phyloP scores from a whole-genome alignment of 2,797 vertebrate genomes.

The Buceros bicornis region DNA sequence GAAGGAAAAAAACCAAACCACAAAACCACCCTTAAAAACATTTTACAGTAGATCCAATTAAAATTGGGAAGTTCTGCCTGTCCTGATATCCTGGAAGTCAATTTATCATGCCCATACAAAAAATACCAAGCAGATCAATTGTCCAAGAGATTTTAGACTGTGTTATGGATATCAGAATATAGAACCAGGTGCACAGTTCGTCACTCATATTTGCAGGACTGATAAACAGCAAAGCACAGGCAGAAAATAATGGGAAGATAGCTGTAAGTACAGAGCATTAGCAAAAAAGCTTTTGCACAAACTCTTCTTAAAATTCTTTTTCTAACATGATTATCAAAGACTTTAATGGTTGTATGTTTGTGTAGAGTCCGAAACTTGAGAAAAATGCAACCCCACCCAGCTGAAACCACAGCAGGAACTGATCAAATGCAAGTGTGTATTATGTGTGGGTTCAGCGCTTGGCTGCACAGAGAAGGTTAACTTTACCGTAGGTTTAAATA shows the following conservation, averaged over 20 bases:
- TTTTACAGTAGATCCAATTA: not conserved
- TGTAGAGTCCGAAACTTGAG: constrained; percentile 4
- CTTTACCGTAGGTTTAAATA: not conserved
- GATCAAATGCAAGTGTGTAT: constrained; percentile 9
- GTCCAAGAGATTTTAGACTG: not conserved
- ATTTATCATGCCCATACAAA: not conserved
- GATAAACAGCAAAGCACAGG: not conserved
- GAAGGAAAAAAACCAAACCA: fast-evolving
- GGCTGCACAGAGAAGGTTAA: constrained; percentile 25
- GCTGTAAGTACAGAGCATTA: not conserved
- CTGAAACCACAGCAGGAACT: constrained; percentile 67
- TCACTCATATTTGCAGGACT: not conserved
- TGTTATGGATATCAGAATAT: not conserved
- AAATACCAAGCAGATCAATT: not conserved
- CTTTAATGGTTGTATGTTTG: constrained; percentile 18
- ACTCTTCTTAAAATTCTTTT: constrained; percentile 33
- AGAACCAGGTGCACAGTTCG: not conserved
- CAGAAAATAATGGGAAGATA: not conserved
- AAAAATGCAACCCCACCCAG: constrained; percentile 68
- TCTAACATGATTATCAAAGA: not conserved
- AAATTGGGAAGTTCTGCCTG: not conserved
- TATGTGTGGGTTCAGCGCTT: constrained; percentile 37
- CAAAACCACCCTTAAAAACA: not conserved
- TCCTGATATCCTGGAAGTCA: not conserved
- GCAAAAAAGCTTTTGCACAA: not conserved